Evolutionary conservation across 2,113 vertebrate genomes (phyloP).

Genomic region (Limnothrissa miodon): DNA sequence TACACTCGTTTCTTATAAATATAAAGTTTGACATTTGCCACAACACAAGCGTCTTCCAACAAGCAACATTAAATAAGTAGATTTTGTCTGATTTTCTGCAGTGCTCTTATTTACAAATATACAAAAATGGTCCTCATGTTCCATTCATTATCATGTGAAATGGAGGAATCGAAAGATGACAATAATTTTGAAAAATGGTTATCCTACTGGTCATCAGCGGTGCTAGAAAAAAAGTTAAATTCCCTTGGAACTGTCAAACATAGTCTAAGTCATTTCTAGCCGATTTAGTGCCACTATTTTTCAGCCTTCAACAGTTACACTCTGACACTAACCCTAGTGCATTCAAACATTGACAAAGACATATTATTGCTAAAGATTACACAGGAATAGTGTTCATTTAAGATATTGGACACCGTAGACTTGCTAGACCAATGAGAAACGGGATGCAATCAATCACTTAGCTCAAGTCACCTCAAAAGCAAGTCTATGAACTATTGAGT

Average conservation of each 20-base stretch:
- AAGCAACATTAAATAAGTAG: slow-evolving; percentile 87
- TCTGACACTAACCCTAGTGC: not conserved
- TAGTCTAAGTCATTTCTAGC: not conserved
- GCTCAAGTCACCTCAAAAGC: not conserved
- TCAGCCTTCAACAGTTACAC: not conserved
- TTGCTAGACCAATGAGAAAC: slow-evolving; percentile 1
- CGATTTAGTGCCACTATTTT: slow-evolving; percentile 5
- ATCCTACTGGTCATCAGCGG: slow-evolving; percentile 8
- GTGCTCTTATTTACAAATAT: slow-evolving; percentile 86
- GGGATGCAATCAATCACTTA: not conserved
- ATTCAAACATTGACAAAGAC: slow-evolving; percentile 22
- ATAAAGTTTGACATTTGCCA: slow-evolving; percentile 88
- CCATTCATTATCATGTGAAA: slow-evolving; percentile 54
- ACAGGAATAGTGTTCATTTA: slow-evolving; percentile 24
- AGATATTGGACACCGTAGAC: slow-evolving; percentile 25
- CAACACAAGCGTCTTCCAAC: slow-evolving; percentile 71
- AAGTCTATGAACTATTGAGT: not conserved
- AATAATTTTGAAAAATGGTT: not conserved
- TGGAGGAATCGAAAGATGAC: slow-evolving; percentile 3
- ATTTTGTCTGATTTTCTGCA: slow-evolving; percentile 58
- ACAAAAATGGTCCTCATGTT: slow-evolving; percentile 84
- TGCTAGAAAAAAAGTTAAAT: too few relatives aligned
- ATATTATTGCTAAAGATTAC: not conserved
- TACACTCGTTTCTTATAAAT: slow-evolving; percentile 89
- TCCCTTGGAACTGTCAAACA: slow-evolving; percentile 12